A percentile compares a stretch with the other conserved stretches of the same genome.
These are phyloP conservation scores for Musca vetustissima DNA, from an alignment of 1,140 invertebrate genomes.

Conservation along the genomic window DNA sequence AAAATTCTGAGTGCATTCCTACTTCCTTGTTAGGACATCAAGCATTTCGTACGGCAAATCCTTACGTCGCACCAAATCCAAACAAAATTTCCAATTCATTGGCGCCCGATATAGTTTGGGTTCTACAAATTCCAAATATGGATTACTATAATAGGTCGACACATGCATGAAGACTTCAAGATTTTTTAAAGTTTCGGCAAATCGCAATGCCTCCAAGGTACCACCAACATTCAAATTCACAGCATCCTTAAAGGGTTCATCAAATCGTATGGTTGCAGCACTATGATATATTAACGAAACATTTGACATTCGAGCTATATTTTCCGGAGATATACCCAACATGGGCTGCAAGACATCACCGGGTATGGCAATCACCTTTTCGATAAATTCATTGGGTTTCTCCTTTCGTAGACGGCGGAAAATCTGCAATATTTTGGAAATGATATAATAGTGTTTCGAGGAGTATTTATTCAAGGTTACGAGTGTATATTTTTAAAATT, in stretches of 20 bases:
- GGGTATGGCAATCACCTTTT: constrained; percentile 50
- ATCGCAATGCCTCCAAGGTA: constrained; percentile 64
- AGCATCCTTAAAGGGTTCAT: constrained; percentile 74
- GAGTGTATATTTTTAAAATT: too few relatives aligned
- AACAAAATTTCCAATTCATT: constrained; percentile 46
- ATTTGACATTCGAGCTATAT: constrained; percentile 55
- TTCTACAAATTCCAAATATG: constrained; percentile 68
- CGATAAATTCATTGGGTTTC: constrained; percentile 42
- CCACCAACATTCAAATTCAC: constrained; percentile 67
- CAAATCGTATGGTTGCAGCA: constrained; percentile 80
- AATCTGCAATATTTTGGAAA: too few relatives aligned
- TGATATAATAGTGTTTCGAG: too few relatives aligned
- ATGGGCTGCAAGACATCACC: constrained; percentile 47
- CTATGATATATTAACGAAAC: constrained; percentile 89
- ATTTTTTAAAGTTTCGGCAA: constrained; percentile 67
- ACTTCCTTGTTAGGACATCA: constrained; percentile 43
- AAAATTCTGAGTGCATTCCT: too few relatives aligned
- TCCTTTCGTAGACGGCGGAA: constrained; percentile 60
- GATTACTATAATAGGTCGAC: constrained; percentile 73
- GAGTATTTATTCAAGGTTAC: too few relatives aligned
- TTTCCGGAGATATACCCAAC: constrained; percentile 35
- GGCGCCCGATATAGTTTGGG: constrained; percentile 60
- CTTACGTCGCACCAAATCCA: constrained; percentile 37
- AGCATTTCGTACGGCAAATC: constrained; percentile 34
- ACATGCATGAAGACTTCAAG: constrained; percentile 74